Evolutionary conservation across 2,113 vertebrate genomes (phyloP).

Genomic region (Psophia crepitans): DNA sequence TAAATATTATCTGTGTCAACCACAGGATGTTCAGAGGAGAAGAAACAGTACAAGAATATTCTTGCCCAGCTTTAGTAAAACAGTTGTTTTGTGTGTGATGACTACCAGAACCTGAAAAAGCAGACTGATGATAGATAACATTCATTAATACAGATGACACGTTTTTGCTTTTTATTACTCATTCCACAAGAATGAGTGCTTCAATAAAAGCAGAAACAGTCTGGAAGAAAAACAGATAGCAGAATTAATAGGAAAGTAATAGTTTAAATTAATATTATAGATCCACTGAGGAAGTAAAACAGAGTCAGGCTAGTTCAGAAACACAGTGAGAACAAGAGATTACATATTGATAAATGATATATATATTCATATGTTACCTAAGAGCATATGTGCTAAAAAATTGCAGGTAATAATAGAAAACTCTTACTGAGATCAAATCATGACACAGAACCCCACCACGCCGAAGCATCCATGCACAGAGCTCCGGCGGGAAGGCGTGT

Average conservation of each 20-base stretch:
- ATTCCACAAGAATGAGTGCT: background rate
- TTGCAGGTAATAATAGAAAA: background rate
- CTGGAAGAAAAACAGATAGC: background rate
- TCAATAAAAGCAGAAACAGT: background rate
- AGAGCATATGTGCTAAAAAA: background rate
- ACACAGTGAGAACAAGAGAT: background rate
- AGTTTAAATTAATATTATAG: conserved; percentile 9
- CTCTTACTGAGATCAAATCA: background rate
- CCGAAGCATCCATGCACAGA: background rate
- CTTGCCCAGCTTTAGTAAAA: background rate
- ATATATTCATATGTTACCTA: background rate
- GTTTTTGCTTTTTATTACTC: background rate
- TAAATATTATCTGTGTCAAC: background rate
- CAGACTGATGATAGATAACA: background rate
- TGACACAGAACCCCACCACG: background rate
- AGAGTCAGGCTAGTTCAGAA: background rate
- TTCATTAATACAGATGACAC: background rate
- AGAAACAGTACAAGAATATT: background rate
- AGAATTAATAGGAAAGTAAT: background rate
- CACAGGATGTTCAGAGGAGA: background rate
- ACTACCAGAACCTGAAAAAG: background rate
- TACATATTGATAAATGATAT: background rate
- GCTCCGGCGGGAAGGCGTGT: background rate
- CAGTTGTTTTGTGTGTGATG: background rate
- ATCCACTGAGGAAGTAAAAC: background rate